A percentile compares a stretch with the other conserved stretches of the same genome.
Evolutionary conservation across 1,140 invertebrate species (phyloP).

Genomic region (Cherax destructor): DNA sequence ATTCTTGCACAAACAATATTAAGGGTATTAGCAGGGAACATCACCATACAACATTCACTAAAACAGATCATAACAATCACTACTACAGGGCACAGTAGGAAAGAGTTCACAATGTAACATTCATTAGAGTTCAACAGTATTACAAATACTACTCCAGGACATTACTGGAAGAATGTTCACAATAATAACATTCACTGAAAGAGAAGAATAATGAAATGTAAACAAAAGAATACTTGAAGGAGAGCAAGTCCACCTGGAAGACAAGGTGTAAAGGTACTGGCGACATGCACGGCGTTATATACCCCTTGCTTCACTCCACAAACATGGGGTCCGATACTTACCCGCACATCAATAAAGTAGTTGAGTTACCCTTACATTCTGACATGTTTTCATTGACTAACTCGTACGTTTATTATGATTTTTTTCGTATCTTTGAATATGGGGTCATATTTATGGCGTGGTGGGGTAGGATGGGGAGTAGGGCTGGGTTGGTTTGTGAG

Average conservation of each 20-base stretch:
- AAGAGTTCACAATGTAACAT: not conserved
- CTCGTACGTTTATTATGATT: too few relatives aligned
- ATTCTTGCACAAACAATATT: too few relatives aligned
- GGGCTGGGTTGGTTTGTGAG: not conserved
- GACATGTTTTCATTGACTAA: too few relatives aligned
- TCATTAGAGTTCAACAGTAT: not conserved
- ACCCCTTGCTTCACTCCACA: not conserved
- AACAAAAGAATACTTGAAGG: not conserved
- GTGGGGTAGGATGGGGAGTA: not conserved
- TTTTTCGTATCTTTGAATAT: too few relatives aligned
- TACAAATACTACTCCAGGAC: too few relatives aligned
- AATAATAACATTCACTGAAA: too few relatives aligned
- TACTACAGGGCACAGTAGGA: not conserved
- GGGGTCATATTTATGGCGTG: not conserved
- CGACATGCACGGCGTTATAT: not conserved
- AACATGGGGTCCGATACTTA: too few relatives aligned
- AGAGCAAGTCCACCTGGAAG: not conserved
- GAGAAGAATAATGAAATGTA: too few relatives aligned
- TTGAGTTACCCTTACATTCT: too few relatives aligned
- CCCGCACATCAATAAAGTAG: too few relatives aligned
- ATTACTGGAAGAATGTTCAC: too few relatives aligned
- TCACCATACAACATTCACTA: constrained; percentile 3
- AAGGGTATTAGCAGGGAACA: not conserved
- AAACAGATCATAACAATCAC: not conserved
- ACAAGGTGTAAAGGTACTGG: not conserved